These are phyloP conservation scores for Hyalella azteca DNA, from an alignment of 2,888 invertebrate species.

Conservation along the genomic window DNA sequence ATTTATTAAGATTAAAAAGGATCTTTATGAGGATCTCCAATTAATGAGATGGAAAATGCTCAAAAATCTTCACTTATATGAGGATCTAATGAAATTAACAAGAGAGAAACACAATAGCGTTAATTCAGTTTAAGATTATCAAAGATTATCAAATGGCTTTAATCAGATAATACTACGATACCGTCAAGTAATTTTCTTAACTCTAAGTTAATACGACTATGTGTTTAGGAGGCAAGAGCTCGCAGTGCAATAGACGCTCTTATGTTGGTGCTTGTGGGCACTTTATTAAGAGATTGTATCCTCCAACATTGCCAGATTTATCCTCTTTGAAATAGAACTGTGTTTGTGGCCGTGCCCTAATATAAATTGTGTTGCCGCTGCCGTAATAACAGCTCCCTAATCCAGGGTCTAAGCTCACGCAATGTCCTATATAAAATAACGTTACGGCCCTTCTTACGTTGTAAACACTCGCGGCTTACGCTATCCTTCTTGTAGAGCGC, in stretches of 20 bases:
- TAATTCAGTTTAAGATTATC: no score
- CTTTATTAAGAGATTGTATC: constrained; percentile 21
- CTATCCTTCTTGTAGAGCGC: neutral
- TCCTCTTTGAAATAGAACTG: constrained; percentile 18
- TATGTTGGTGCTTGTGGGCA: neutral
- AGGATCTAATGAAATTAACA: no score
- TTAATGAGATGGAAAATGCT: no score
- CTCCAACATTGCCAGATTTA: constrained; percentile 14
- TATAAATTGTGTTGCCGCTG: constrained; percentile 12
- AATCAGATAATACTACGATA: no score
- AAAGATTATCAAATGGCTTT: no score
- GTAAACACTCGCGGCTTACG: constrained; percentile 4
- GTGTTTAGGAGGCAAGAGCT: no score
- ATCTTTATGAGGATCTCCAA: no score
- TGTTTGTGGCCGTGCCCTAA: constrained; percentile 4
- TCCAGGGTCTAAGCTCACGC: constrained; percentile 24
- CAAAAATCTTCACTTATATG: no score
- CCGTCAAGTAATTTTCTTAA: no score
- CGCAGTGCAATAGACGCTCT: neutral
- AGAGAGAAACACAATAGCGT: no score
- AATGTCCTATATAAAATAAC: constrained; percentile 13
- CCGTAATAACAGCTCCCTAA: constrained; percentile 14
- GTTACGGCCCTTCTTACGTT: constrained; percentile 10
- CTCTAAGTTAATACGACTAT: no score
- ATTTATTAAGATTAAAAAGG: no score